phyloP scores from a whole-genome alignment of 2,797 vertebrate species.

The Rhinella marina region DNA sequence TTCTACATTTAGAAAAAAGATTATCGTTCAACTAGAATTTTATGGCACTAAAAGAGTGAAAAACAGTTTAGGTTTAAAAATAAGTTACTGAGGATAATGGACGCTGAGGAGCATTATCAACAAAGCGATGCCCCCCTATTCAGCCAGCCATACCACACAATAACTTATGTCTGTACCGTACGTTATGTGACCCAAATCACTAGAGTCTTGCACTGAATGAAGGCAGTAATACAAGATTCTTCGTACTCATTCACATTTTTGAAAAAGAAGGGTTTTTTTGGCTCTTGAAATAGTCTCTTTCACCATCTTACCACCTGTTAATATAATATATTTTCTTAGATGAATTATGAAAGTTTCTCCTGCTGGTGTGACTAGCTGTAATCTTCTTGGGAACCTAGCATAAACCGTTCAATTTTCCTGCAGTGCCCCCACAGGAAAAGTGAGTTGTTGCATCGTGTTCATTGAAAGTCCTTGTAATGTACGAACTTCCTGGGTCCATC shows the following conservation, averaged over 20 bases:
- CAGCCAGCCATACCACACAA: not conserved
- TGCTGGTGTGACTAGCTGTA: too few species aligned
- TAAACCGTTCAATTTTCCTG: too few species aligned
- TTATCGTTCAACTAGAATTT: constrained; percentile 52
- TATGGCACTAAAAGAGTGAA: constrained; percentile 48
- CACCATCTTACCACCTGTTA: not conserved
- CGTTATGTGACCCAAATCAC: constrained; percentile 21
- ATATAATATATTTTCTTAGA: not conserved
- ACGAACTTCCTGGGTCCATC: too few species aligned
- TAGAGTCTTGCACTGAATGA: not conserved
- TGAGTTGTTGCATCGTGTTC: too few species aligned
- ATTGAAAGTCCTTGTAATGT: too few species aligned
- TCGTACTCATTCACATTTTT: not conserved
- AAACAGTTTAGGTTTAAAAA: constrained; percentile 46
- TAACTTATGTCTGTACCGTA: constrained; percentile 9
- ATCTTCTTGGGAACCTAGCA: too few species aligned
- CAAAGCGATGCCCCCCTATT: not conserved
- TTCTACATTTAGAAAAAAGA: constrained; percentile 58
- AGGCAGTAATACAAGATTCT: constrained; percentile 2
- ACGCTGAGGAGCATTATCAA: constrained; percentile 19
- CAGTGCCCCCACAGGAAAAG: too few species aligned
- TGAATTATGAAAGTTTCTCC: too few species aligned
- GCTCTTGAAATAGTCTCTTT: not conserved
- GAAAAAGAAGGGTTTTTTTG: not conserved
- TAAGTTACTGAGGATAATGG: constrained; percentile 25